Evolutionary conservation across 2,113 vertebrate genomes (phyloP), one percentile per base, ranked within the genome.

Genomic region (Anhinga anhinga): DNA sequence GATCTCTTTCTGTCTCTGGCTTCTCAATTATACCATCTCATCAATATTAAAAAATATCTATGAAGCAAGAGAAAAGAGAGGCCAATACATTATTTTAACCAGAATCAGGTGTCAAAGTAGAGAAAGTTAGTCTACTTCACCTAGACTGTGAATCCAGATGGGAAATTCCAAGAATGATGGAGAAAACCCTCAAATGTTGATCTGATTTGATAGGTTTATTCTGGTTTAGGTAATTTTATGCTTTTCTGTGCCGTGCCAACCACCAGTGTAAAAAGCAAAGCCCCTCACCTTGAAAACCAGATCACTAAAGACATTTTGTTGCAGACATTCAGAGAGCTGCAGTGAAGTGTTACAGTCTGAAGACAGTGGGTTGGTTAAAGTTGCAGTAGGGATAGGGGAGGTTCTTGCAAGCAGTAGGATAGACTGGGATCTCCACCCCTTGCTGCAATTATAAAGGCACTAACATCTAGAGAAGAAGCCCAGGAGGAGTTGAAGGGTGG

Each of bases 401-500:
- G 94, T 92, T 95, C 93, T 92, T 90, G 55, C 29, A 63, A 76
- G 56, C 17, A 76, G 26, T 52, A 27, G 53, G 59, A 42, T 27
- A 82, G 42, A 77, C 66, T 55, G 44, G 53, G n/a, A 90, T 88
- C 96, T 92, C 82, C 90, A 89, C 91, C 93, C 86, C 92, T 92
- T 82, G 58, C 79, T 94, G 59, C 49, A 82, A 13, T 88, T 97
- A 97, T 97, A 97, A 97, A 97, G 88, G 78, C 82, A 81, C 71
- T 80, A 65, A 22, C 62, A 79, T 52, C 70, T 65, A 79, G 73
- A 49, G 66, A 96, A 67, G 20, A 52, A 89, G 38, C 2, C 30
- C 63, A 70, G 61, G 47, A 92, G 81, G 89, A 94, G 72, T 9
- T 40, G 61, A 78, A 73, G 32, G 40, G 7, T 5, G 1, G 18